Evolutionary conservation across 2,113 vertebrate genomes (phyloP).

Genomic region (Calonectris borealis): DNA sequence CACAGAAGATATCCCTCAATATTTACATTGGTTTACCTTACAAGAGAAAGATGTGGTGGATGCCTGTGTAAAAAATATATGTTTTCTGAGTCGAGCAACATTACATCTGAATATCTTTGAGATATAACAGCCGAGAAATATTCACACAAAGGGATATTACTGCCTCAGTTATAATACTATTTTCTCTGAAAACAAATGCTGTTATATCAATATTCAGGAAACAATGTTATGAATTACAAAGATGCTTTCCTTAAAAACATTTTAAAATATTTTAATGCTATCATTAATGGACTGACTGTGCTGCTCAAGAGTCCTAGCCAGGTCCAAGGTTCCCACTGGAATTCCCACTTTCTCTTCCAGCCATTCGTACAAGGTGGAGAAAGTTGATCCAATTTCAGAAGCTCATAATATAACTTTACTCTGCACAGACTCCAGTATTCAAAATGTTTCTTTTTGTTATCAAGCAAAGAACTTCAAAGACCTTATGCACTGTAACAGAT

Average conservation of each 20-base stretch:
- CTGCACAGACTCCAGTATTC: not conserved
- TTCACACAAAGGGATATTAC: not conserved
- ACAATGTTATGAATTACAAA: not conserved
- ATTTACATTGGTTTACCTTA: not conserved
- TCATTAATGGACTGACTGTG: not conserved
- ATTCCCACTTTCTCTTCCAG: no score
- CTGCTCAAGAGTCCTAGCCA: not conserved
- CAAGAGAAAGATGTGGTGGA: not conserved
- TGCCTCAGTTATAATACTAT: not conserved
- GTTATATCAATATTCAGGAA: not conserved
- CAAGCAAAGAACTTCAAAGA: constrained; percentile 9
- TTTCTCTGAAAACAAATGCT: not conserved
- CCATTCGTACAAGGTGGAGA: not conserved
- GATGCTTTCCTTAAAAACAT: not conserved
- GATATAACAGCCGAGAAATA: not conserved
- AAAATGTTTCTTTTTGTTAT: not conserved
- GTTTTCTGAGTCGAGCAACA: not conserved
- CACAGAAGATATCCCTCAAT: not conserved
- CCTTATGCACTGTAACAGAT: constrained; percentile 38
- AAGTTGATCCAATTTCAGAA: not conserved
- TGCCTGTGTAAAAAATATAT: not conserved
- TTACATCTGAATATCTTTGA: not conserved
- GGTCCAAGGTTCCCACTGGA: not conserved
- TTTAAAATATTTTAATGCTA: not conserved
- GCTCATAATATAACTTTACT: not conserved